Evolutionary conservation across 1,140 invertebrate species (phyloP).

Genomic region (Halyomorpha halys): DNA sequence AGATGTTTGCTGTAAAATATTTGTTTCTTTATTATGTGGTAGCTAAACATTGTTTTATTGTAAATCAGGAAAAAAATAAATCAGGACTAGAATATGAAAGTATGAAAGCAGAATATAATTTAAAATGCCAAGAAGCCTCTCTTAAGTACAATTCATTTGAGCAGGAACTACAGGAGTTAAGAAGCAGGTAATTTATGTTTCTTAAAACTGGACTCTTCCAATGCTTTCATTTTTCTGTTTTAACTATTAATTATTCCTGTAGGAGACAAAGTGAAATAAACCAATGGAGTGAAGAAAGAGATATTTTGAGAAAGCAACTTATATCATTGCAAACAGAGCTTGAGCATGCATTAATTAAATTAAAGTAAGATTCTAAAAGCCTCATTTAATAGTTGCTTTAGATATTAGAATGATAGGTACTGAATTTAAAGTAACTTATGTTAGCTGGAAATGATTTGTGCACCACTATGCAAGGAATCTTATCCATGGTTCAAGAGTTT

Average conservation of each 20-base stretch:
- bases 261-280: conserved; percentile 1
- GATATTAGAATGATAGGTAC: too few relatives aligned
- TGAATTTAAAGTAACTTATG: too few relatives aligned
- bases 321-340: conserved; percentile 4
- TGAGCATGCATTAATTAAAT: background rate
- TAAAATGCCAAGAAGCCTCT: background rate
- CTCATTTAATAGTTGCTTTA: too few relatives aligned
- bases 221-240: too few relatives aligned
- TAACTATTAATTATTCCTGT: background rate
- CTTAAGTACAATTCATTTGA: background rate
- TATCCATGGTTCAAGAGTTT: too few relatives aligned
- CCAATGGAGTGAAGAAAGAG: conserved; percentile 12
- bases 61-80: conserved; percentile 10
- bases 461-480: too few relatives aligned
- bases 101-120: conserved; percentile 1
- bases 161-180: conserved; percentile 4
- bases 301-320: conserved; percentile 11
- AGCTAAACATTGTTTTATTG: background rate
- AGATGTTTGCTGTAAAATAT: too few relatives aligned
- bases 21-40: too few relatives aligned
- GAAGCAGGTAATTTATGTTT: conserved; percentile 9
- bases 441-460: too few relatives aligned
- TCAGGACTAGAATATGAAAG: conserved; percentile 7
- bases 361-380: too few relatives aligned
- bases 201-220: too few relatives aligned